Evolutionary conservation across 2,113 vertebrate species (phyloP), one percentile per base, ranked within the genome.

Genomic region (Percopsis transmontana): DNA sequence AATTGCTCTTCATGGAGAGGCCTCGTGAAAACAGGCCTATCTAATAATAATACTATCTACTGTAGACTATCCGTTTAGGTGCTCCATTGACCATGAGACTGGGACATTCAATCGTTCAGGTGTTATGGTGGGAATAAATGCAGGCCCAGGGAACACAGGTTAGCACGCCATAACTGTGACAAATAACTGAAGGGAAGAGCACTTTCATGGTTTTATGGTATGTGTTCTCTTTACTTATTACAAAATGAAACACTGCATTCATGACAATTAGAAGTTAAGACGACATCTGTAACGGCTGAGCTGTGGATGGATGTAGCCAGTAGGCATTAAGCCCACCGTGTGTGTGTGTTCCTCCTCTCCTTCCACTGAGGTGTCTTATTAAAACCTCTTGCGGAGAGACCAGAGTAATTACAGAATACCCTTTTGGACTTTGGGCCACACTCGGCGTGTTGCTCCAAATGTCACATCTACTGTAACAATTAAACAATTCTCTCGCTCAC

Each of bases 381-480:
- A 88, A 91, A 72, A 61, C 24, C 60, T 82, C 76, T 80, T 84
- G 78, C 82, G 84, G 77, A 88, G 92, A 91, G 90, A 85, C 57
- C 65, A 73, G 79, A 62, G 10, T 85, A 91, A 93, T 90, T 91
- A 88, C 72, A 72, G 81, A 58, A 85, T 83, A 77, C 76, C 84
- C 86, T 91, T 82, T 85, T 88, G 82, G 87, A 92, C 85, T 86
- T 87, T 85, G 84, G 85, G 78, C 85, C 83, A 89, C 80, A 89
- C 77, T 77, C 55, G 74, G 87, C 87, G 76, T 76, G 86, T 65
- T 79, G 61, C 83, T 88, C 70, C 79, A 91, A 92, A 92, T 91
- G 89, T 90, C 89, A 89, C 79, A 83, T 80, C 86, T 86, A 57
- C 77, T 68, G 55, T 83, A 81, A 72, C 87, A 90, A 90, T 91